These are phyloP conservation scores for Drosophila kikkawai DNA, from an alignment of 1,140 invertebrate species.

Conservation along the genomic window DNA sequence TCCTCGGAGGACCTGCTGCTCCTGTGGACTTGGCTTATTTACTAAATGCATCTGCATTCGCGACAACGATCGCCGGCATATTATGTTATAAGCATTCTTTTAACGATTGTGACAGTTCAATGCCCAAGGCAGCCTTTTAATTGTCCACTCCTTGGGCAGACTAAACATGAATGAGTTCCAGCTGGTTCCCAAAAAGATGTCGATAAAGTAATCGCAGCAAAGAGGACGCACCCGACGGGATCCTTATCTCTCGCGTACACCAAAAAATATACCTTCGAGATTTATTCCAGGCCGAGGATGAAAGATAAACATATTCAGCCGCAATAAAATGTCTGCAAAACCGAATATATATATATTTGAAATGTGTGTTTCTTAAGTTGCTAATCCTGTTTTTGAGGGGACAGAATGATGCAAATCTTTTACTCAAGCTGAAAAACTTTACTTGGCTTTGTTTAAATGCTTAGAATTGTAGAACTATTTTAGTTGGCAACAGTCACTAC, in stretches of 20 bases:
- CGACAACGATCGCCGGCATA: conserved; percentile 46
- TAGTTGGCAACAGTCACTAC: no score
- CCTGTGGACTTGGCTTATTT: conserved; percentile 23
- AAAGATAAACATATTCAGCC: not conserved
- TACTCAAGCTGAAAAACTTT: not conserved
- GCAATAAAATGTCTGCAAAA: conserved; percentile 18
- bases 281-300: conserved; percentile 2
- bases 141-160: conserved; percentile 20
- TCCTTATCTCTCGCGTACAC: conserved; percentile 21
- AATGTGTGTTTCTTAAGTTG: not conserved
- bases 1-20: conserved; percentile 7
- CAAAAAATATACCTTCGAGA: conserved; percentile 16
- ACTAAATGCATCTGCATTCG: conserved; percentile 24
- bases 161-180: conserved; percentile 42
- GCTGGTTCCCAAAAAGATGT: conserved; percentile 1
- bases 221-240: conserved; percentile 5
- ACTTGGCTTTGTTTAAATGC: not conserved
- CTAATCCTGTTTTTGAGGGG: not conserved
- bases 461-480: not conserved
- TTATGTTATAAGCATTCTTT: conserved; percentile 73
- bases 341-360: not conserved
- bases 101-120: conserved; percentile 68
- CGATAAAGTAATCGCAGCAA: conserved; percentile 13
- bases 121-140: conserved; percentile 45
- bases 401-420: not conserved